These are phyloP conservation scores for Avahi laniger DNA, from an alignment of 2,797 vertebrate genomes.

Conservation along the genomic window DNA sequence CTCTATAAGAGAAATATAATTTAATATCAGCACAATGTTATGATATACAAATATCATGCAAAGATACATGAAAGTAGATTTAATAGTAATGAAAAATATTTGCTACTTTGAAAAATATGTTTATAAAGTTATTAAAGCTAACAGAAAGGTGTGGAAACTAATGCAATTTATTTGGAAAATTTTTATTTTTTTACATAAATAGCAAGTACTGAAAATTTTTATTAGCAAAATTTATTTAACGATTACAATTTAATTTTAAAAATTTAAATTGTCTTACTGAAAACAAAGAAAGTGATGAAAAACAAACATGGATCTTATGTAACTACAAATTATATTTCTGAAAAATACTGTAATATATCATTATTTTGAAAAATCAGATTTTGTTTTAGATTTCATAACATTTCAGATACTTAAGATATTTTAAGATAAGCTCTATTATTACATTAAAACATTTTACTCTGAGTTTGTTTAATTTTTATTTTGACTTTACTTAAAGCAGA, in stretches of 20 bases:
- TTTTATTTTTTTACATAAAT: not conserved
- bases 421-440: not conserved
- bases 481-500: conserved; percentile 1
- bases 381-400: not conserved
- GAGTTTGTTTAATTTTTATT: not conserved
- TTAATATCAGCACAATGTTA: not conserved
- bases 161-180: not conserved
- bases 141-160: not conserved
- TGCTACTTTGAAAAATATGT: not conserved
- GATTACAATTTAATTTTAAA: not conserved
- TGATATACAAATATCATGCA: not conserved
- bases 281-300: not conserved
- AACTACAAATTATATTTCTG: not conserved
- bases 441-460: not conserved
- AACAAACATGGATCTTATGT: not conserved
- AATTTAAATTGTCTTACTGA: not conserved
- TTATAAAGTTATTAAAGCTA: not conserved
- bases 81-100: not conserved
- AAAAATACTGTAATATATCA: not conserved
- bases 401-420: not conserved
- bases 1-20: not conserved
- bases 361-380: not conserved
- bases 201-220: not conserved
- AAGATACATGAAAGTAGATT: not conserved
- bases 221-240: not conserved